Evolutionary conservation across 1,140 invertebrate genomes (phyloP).

Genomic region (Sarcophaga bullata): DNA sequence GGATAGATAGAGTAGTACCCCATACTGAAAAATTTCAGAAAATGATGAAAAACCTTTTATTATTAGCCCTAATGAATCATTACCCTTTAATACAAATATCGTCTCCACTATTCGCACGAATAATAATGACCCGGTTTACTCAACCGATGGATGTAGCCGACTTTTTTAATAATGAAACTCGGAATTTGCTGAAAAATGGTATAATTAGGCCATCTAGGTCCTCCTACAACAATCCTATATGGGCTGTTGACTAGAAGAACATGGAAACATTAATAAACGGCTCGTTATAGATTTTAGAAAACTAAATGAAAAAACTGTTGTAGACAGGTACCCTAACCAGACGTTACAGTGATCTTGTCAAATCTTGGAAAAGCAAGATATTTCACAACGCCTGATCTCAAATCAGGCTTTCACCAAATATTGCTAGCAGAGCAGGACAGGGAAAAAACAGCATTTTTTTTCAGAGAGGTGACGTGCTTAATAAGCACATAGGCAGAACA

Average conservation of each 20-base stretch:
- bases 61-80: conserved; percentile 39
- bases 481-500: conserved; percentile 41
- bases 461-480: conserved; percentile 48
- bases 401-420: conserved; percentile 39
- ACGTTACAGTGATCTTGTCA: conserved; percentile 56
- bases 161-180: conserved; percentile 48
- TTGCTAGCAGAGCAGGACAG: neutral
- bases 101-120: conserved; percentile 44
- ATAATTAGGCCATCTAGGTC: conserved; percentile 42
- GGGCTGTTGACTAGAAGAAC: conserved; percentile 35
- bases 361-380: conserved; percentile 43
- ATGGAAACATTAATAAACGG: conserved; percentile 52
- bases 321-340: conserved; percentile 66
- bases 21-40: too few species aligned
- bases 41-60: neutral
- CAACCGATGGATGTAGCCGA: conserved; percentile 46
- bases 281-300: conserved; percentile 62
- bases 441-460: conserved; percentile 44
- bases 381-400: conserved; percentile 43
- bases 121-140: conserved; percentile 47
- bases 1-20: too few species aligned
- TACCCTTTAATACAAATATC: conserved; percentile 45
- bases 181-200: conserved; percentile 42
- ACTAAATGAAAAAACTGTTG: conserved; percentile 57
- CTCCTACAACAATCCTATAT: conserved; percentile 45